phyloP scores from a whole-genome alignment of 2,797 vertebrate species.

The Eutrigla gurnardus region DNA sequence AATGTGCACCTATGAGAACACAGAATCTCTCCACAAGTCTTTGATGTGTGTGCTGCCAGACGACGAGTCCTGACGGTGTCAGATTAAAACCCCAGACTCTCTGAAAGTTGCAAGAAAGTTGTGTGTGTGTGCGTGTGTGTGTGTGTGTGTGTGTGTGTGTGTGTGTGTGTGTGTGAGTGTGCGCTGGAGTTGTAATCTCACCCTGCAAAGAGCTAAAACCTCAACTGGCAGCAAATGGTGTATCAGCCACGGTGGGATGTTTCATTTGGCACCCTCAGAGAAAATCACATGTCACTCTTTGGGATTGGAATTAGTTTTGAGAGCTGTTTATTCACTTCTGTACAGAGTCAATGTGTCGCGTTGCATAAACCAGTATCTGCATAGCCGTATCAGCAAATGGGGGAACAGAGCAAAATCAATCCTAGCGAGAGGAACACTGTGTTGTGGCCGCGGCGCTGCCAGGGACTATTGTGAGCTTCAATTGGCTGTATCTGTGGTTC shows the following conservation, averaged over 20 bases:
- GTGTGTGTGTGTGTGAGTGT: accelerated
- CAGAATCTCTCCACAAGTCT: constrained; percentile 57
- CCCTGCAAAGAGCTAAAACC: constrained; percentile 70
- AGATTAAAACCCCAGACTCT: constrained; percentile 70
- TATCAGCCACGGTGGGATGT: constrained; percentile 79
- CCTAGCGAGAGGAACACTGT: constrained; percentile 9
- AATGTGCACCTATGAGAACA: constrained; percentile 74
- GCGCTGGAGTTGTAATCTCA: constrained; percentile 64
- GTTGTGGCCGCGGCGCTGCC: constrained; percentile 20
- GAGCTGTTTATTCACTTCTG: constrained; percentile 58
- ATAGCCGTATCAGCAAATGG: constrained; percentile 46
- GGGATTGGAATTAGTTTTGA: constrained; percentile 66
- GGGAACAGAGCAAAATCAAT: constrained; percentile 49
- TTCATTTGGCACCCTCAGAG: constrained; percentile 62
- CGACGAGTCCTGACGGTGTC: constrained; percentile 69
- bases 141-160: neutral
- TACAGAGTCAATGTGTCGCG: constrained; percentile 51
- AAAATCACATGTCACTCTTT: constrained; percentile 66
- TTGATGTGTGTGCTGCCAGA: constrained; percentile 71
- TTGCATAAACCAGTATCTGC: constrained; percentile 62
- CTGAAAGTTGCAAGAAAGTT: constrained; percentile 42
- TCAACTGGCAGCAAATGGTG: constrained; percentile 65
- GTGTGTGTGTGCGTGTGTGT: too few species aligned
- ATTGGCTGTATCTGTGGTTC: constrained; percentile 11
- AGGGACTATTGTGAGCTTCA: constrained; percentile 32